These are phyloP conservation scores for Lomographa bimaculata DNA, from an alignment of 2,888 invertebrate species.

Conservation along the genomic window DNA sequence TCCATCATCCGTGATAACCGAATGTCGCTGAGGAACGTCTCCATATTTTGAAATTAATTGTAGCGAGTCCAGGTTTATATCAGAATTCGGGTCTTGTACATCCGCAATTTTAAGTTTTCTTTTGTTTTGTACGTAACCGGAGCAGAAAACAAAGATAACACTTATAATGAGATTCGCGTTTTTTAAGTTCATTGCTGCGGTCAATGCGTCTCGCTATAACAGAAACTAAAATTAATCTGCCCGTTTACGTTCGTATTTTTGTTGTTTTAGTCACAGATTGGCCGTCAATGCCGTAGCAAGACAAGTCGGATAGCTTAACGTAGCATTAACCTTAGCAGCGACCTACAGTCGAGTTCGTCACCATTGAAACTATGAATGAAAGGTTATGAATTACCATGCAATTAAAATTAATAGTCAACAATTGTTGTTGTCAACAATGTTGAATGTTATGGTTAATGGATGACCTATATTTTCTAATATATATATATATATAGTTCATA, in stretches of 20 bases:
- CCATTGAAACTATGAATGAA: constrained; percentile 19
- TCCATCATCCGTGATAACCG: constrained; percentile 62
- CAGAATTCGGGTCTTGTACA: constrained; percentile 44
- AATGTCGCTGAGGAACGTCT: constrained; percentile 51
- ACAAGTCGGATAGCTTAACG: constrained; percentile 30
- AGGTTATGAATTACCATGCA: constrained; percentile 1
- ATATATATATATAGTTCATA: too few relatives aligned
- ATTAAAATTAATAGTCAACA: too few relatives aligned
- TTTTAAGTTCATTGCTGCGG: constrained; percentile 42
- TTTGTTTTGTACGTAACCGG: constrained; percentile 31
- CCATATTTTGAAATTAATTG: constrained; percentile 62
- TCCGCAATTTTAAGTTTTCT: constrained; percentile 29
- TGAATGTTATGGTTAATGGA: too few relatives aligned
- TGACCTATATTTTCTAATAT: too few relatives aligned
- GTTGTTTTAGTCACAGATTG: constrained; percentile 38
- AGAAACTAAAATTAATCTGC: constrained; percentile 40
- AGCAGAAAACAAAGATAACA: constrained; percentile 43
- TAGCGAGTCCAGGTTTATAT: constrained; percentile 57
- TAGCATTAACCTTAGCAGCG: constrained; percentile 39
- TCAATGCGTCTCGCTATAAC: constrained; percentile 44
- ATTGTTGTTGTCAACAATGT: too few relatives aligned
- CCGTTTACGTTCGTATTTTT: constrained; percentile 26
- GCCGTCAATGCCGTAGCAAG: constrained; percentile 48
- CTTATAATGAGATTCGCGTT: constrained; percentile 36
- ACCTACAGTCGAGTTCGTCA: constrained; percentile 33